Evolutionary conservation across 1,140 invertebrate genomes (phyloP).

Genomic region (Rhopalosiphum maidis): DNA sequence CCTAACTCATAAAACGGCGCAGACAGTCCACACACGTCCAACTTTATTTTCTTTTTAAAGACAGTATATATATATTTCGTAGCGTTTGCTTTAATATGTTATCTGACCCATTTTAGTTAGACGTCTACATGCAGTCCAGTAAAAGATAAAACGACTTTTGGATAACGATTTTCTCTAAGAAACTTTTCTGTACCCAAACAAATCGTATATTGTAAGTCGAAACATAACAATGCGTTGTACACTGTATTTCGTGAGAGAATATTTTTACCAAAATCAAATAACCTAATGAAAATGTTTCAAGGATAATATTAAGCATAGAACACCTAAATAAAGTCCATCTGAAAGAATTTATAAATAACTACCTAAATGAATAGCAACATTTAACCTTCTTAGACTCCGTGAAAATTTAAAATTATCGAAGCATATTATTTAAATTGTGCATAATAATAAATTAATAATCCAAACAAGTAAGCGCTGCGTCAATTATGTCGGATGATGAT

Average conservation of each 20-base stretch:
- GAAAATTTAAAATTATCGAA: not conserved
- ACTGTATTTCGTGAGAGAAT: not conserved
- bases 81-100: slow-evolving; percentile 27
- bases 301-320: not conserved
- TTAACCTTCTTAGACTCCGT: not conserved
- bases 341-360: not conserved
- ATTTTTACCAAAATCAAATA: not conserved
- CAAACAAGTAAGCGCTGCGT: not conserved
- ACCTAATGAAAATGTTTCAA: not conserved
- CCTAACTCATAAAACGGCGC: slow-evolving; percentile 20
- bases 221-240: not conserved
- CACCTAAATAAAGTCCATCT: not conserved
- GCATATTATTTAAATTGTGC: not conserved
- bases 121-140: not conserved
- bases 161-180: slow-evolving; percentile 26
- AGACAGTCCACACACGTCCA: slow-evolving; percentile 26
- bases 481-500: not conserved
- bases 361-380: not conserved
- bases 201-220: not conserved
- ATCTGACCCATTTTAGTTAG: slow-evolving; percentile 26
- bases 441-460: not conserved
- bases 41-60: slow-evolving; percentile 31
- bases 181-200: not conserved
- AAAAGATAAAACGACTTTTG: slow-evolving; percentile 26
- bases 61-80: not conserved